Percentiles rank a stretch among this genome's conserved stretches.
Conservation (phyloP, 2,113 vertebrate species). For the Rhombomys opimus region DNA sequence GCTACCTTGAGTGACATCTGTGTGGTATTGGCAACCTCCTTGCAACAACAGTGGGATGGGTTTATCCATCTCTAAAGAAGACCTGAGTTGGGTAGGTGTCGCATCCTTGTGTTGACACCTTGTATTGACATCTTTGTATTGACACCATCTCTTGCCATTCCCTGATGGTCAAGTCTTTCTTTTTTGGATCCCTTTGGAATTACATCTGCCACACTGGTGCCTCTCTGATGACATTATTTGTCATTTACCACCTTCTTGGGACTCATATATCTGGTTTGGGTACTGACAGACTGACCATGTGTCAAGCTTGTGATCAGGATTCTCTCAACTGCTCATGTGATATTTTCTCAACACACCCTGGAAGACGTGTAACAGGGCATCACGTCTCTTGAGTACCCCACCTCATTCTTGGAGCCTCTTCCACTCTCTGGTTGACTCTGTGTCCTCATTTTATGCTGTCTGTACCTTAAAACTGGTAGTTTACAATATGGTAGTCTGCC, state of each 20-base stretch:
- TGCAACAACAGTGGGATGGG: background rate
- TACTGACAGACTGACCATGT: background rate
- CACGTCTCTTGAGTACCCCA: background rate
- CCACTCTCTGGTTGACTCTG: background rate
- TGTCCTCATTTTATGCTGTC: background rate
- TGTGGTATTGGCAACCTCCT: background rate
- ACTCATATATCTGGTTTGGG: background rate
- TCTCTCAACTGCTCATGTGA: background rate
- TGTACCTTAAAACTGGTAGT: background rate
- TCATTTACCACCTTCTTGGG: background rate
- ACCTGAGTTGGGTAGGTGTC: background rate
- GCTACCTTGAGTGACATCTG: background rate
- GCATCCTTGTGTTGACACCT: background rate
- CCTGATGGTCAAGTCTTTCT: background rate
- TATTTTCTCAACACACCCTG: rapidly evolving
- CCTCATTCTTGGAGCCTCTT: background rate
- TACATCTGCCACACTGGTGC: background rate
- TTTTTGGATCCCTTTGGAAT: background rate
- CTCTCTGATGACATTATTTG: background rate
- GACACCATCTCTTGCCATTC: background rate
- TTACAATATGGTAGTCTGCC: background rate
- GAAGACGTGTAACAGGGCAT: background rate
- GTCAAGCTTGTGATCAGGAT: background rate
- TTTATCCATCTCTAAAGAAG: background rate
- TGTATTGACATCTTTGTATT: background rate